Evolutionary conservation across 2,888 invertebrate species (phyloP).

Genomic region (Tiliacea aurago): DNA sequence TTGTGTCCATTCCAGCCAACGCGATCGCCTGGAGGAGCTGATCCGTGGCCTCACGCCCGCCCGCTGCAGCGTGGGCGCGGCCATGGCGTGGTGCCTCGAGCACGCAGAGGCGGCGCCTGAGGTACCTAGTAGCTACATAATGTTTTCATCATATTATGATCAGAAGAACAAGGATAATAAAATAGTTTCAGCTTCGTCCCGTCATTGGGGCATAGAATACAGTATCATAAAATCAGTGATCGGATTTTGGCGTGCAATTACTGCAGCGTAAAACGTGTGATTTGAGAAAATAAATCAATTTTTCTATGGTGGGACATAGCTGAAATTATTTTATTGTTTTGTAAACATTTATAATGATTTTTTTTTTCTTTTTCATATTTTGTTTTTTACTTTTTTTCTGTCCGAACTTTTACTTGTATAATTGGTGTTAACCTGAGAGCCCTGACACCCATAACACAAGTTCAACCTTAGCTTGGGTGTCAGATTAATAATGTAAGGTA

Average conservation of each 20-base stretch:
- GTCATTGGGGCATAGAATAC: not conserved
- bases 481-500: too few species aligned
- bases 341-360: too few species aligned
- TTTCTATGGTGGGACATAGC: too few species aligned
- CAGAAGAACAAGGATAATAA: not conserved
- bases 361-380: too few species aligned
- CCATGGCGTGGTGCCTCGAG: slow-evolving; percentile 99
- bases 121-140: slow-evolving; percentile 52
- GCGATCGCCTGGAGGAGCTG: slow-evolving; percentile 97
- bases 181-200: not conserved
- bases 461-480: too few species aligned
- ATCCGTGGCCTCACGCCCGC: slow-evolving; percentile 96
- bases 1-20: slow-evolving; percentile 91
- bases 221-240: not conserved
- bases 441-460: too few species aligned
- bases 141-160: not conserved
- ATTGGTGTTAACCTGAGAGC: too few species aligned
- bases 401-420: too few species aligned
- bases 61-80: slow-evolving; percentile 96
- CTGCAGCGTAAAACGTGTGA: not conserved
- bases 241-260: not conserved
- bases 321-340: too few species aligned
- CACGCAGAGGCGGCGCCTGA: slow-evolving; percentile 99
- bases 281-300: too few species aligned
- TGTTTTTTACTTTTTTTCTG: too few species aligned